Conservation (phyloP, 2,113 vertebrate species). For the Silurus asotus region DNA sequence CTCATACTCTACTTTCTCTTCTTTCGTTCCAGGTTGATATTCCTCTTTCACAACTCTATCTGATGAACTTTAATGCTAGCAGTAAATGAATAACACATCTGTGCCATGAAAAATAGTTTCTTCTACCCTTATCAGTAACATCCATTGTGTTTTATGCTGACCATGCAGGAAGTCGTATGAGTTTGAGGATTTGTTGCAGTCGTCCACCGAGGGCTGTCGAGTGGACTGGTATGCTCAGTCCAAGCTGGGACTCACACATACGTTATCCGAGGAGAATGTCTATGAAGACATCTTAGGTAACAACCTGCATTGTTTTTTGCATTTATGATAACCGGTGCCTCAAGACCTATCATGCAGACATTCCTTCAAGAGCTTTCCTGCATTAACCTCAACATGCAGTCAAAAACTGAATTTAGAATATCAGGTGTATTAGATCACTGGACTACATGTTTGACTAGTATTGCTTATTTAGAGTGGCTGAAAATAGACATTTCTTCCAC, state of each 20-base stretch:
- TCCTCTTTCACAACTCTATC: background rate
- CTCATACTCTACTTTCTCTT: background rate
- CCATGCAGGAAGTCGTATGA: slow-evolving; percentile 90
- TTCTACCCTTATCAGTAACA: background rate
- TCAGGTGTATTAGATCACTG: background rate
- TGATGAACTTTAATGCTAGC: background rate
- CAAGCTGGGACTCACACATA: slow-evolving; percentile 88
- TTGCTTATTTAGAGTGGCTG: background rate
- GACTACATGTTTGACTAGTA: background rate
- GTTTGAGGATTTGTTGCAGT: slow-evolving; percentile 93
- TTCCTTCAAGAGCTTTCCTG: background rate
- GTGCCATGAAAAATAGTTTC: background rate
- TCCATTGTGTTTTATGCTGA: slow-evolving; percentile 47
- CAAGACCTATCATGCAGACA: background rate
- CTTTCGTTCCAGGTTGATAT: slow-evolving; percentile 12
- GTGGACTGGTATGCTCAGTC: slow-evolving; percentile 93
- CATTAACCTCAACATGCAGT: background rate
- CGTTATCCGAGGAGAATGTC: slow-evolving; percentile 97
- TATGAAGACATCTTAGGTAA: slow-evolving; percentile 98
- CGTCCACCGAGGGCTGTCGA: slow-evolving; percentile 76
- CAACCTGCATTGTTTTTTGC: background rate
- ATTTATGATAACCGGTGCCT: background rate
- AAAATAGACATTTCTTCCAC: background rate
- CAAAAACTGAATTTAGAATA: background rate
- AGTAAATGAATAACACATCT: background rate